Base-by-base conservation (phyloP, 2,113 vertebrate species). In the Stegastes partitus region DNA sequence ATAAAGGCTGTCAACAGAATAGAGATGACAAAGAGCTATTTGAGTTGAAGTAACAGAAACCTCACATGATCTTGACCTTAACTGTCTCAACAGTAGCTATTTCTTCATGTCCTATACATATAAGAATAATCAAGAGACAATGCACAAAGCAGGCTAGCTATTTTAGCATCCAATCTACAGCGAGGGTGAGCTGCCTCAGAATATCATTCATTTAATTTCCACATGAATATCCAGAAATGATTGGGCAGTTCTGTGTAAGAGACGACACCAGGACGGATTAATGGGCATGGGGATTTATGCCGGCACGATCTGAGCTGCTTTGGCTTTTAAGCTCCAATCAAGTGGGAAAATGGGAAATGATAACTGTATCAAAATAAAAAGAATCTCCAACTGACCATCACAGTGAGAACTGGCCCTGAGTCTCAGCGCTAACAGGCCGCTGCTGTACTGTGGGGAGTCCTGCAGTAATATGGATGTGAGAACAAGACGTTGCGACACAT, bases 251-350 rank as follows among this genome's bases (percentile, higher is more conserved):
- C 92, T 92, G 77, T 72, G 81, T 31, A 67, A 85, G 87, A 91
- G 87, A 91, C 75, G 77, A 87, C 90, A 91, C 86, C 83, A 72
- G 74, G 82, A 81, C 68, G 91, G 94, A 95, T 94, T 96, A 95
- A 96, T 96, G 92, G 88, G 87, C 82, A 84, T 68, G 82, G 84
- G 94, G 94, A 95, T 95, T 94, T 94, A 93, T 79, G 81, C 76
- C 55, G 87, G 94, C 94, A 94, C 95, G 94, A 94, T 94, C 93
- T 92, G 91, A 93, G 93, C 94, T 95, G 92, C 94, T 95, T 94
- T 93, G 88, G 90, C 85, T 93, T 93, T 94, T 93, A 95, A 95
- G 93, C 93, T 92, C 88, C 91, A 94, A 95, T 95, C 94, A 95
- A 88, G 87, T 68, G 81, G 90, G 90, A 90, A 93, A 94, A 94